Conservation (phyloP, 2,888 invertebrate species). For the Mesopsocus fuscifrons region DNA sequence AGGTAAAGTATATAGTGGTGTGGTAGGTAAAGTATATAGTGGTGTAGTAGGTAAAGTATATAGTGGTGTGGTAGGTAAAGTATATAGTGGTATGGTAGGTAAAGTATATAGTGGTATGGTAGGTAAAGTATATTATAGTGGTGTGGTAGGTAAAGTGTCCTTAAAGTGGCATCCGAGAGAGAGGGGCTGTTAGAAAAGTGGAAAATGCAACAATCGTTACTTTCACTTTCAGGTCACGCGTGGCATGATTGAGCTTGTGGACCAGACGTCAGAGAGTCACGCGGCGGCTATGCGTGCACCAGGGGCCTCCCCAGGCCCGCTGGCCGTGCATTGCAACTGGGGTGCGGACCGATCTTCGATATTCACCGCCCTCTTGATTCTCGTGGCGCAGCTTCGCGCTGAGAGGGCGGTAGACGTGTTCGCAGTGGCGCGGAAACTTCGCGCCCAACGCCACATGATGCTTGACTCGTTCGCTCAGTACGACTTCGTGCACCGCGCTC, state of each 20-base stretch:
- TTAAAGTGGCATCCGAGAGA: too few relatives aligned
- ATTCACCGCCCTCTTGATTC: conserved; percentile 71
- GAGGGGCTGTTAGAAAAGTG: too few relatives aligned
- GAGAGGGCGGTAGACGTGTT: conserved; percentile 77
- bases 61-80: too few relatives aligned
- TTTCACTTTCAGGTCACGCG: too few relatives aligned
- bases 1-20: too few relatives aligned
- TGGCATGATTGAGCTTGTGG: conserved; percentile 69
- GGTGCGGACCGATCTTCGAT: conserved; percentile 80
- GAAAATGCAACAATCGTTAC: too few relatives aligned
- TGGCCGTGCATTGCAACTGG: conserved; percentile 60
- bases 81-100: too few relatives aligned
- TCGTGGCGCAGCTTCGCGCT: conserved; percentile 64
- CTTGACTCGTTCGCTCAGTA: conserved; percentile 82
- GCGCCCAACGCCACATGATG: conserved; percentile 66
- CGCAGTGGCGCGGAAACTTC: conserved; percentile 61
- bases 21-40: too few relatives aligned
- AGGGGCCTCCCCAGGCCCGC: conserved; percentile 35
- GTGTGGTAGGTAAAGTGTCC: too few relatives aligned
- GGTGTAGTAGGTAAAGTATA: too few relatives aligned
- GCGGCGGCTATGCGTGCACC: conserved; percentile 26
- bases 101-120: too few relatives aligned
- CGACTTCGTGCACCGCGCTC: conserved; percentile 82
- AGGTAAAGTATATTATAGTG: too few relatives aligned
- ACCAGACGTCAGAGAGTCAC: conserved; percentile 41